These are phyloP conservation scores for Blera fallax DNA, from an alignment of 2,888 invertebrate genomes.

Conservation along the genomic window DNA sequence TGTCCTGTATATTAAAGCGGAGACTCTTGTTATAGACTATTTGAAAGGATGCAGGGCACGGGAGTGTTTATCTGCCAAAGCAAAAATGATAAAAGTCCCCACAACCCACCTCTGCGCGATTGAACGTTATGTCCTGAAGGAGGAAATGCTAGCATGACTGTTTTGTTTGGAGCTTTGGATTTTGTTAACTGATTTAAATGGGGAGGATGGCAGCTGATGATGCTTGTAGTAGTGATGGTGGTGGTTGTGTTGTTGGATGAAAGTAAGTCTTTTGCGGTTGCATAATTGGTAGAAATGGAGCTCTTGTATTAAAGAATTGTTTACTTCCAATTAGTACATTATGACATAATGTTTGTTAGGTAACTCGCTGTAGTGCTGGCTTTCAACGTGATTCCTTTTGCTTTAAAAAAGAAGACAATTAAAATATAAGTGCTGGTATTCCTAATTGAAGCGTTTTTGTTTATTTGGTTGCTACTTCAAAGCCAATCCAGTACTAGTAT, in stretches of 20 bases:
- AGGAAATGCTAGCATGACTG: neutral
- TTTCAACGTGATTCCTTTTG: neutral
- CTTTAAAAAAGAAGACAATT: neutral
- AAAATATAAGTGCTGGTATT: too few relatives aligned
- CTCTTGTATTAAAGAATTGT: neutral
- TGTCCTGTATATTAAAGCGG: constrained; percentile 51
- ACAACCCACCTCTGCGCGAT: neutral
- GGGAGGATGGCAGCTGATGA: neutral
- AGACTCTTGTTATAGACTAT: constrained; percentile 37
- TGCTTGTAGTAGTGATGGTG: neutral
- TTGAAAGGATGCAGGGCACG: neutral
- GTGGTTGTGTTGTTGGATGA: neutral
- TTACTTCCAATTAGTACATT: neutral
- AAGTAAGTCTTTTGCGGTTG: neutral
- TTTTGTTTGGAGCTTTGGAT: constrained; percentile 31
- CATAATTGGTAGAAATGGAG: neutral
- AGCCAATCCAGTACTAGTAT: too few relatives aligned
- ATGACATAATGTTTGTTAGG: neutral
- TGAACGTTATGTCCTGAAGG: neutral
- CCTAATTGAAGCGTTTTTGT: too few relatives aligned
- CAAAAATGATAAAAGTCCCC: neutral
- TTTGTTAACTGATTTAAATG: constrained; percentile 37
- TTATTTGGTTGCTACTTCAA: too few relatives aligned
- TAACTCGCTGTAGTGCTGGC: neutral
- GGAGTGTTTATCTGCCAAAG: constrained; percentile 32